Evolutionary conservation across 2,888 invertebrate genomes (phyloP).

Genomic region (Isotomurus palustris): DNA sequence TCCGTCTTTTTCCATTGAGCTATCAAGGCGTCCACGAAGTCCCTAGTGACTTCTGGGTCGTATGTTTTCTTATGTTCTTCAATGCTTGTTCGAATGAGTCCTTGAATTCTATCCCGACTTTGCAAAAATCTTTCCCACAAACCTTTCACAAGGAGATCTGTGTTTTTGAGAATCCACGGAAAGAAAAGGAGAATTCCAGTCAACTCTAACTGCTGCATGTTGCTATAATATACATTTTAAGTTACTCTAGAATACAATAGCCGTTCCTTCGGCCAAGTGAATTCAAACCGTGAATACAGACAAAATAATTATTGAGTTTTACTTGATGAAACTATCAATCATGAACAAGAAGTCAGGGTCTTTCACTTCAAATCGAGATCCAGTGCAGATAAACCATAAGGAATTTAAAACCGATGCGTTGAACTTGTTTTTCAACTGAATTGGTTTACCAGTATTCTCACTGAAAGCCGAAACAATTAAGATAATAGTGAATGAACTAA

Average conservation of each 20-base stretch:
- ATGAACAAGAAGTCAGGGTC: conserved; percentile 42
- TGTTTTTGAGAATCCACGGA: conserved; percentile 39
- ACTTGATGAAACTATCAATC: conserved; percentile 42
- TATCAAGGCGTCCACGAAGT: conserved; percentile 43
- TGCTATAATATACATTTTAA: conserved; percentile 14
- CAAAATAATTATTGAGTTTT: conserved; percentile 3
- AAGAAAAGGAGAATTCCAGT: conserved; percentile 42
- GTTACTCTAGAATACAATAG: too few relatives aligned
- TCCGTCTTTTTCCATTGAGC: conserved; percentile 32
- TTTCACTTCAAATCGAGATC: conserved; percentile 39
- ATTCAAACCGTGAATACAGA: too few relatives aligned
- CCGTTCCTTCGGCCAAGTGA: too few relatives aligned
- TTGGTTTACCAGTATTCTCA: conserved; percentile 39
- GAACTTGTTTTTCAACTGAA: conserved; percentile 36
- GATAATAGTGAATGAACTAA: not conserved
- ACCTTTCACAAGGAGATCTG: conserved; percentile 40
- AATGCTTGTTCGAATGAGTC: conserved; percentile 30
- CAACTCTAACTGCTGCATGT: conserved; percentile 38
- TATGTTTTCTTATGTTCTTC: conserved; percentile 40
- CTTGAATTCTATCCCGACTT: conserved; percentile 39
- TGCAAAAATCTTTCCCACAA: conserved; percentile 41
- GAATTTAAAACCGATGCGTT: conserved; percentile 45
- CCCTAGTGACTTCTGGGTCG: conserved; percentile 32
- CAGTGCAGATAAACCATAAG: conserved; percentile 42
- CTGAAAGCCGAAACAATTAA: conserved; percentile 22